phyloP scores from a whole-genome alignment of 2,113 vertebrate species.

The Phoenicopterus ruber region DNA sequence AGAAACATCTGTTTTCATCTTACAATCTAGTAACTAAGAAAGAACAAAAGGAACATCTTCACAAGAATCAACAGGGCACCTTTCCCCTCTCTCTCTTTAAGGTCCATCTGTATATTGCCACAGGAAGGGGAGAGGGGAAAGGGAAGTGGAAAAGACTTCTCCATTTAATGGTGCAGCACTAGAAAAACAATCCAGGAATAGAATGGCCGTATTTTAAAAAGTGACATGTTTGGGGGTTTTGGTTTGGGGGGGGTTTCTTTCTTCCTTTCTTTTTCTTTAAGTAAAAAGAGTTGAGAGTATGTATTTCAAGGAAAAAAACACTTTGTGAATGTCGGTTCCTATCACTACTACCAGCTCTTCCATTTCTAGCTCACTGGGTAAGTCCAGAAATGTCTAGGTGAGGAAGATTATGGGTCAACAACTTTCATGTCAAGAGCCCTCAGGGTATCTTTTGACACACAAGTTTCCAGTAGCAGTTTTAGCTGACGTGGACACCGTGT shows the following conservation, averaged over 20 bases:
- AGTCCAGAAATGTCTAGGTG: neutral
- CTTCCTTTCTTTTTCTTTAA: neutral
- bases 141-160: conserved; percentile 26
- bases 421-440: neutral
- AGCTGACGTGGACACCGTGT: neutral
- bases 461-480: neutral
- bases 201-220: neutral
- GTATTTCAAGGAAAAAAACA: neutral
- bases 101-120: neutral
- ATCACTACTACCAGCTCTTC: neutral
- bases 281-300: neutral
- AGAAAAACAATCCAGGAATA: conserved; percentile 41
- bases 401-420: neutral
- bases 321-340: neutral
- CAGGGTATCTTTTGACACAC: neutral
- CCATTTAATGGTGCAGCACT: neutral
- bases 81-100: neutral
- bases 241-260: neutral
- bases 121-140: conserved; percentile 19
- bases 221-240: neutral
- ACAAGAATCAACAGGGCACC: neutral
- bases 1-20: conserved; percentile 20
- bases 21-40: neutral
- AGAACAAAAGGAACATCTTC: conserved; percentile 9
- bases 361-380: neutral